These are phyloP conservation scores for Ceratoteleas bidentatus DNA, from an alignment of 1,140 invertebrate species.

Conservation along the genomic window DNA sequence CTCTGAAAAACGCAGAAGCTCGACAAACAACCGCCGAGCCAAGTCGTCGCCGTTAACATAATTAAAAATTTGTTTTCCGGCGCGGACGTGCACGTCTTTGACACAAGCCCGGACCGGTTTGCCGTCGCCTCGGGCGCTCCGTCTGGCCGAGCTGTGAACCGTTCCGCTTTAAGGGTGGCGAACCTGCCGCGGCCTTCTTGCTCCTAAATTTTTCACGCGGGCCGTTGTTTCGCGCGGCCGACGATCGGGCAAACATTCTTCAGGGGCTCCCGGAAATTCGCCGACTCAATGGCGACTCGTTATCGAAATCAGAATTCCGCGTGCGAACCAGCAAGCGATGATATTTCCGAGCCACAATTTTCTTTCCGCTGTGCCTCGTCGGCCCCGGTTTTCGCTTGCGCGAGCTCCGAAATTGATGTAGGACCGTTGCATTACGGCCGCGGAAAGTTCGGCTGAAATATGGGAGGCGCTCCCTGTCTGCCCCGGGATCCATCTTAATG, in stretches of 20 bases:
- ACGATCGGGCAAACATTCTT: constrained; percentile 67
- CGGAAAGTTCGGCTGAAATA: constrained; percentile 24
- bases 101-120: constrained; percentile 44
- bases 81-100: constrained; percentile 20
- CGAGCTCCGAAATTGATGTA: constrained; percentile 26
- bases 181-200: constrained; percentile 46
- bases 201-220: constrained; percentile 66
- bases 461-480: background rate
- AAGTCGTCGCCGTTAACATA: constrained; percentile 3
- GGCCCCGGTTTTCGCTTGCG: background rate
- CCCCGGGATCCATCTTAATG: constrained; percentile 17
- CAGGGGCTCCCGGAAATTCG: constrained; percentile 47
- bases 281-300: constrained; percentile 73
- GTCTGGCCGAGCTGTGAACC: constrained; percentile 48
- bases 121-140: constrained; percentile 45
- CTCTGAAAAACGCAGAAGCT: background rate
- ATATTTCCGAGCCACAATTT: constrained; percentile 42
- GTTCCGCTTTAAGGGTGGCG: constrained; percentile 58
- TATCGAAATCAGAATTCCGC: constrained; percentile 67
- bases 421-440: constrained; percentile 3
- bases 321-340: constrained; percentile 36
- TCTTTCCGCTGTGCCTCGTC: background rate
- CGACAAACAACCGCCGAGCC: background rate
- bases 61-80: constrained; percentile 37
- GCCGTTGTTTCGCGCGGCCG: constrained; percentile 55